A percentile compares a stretch with the other conserved stretches of the same genome.
phyloP scores from a whole-genome alignment of 2,888 invertebrate species.

The Ectemnius cavifrons region DNA sequence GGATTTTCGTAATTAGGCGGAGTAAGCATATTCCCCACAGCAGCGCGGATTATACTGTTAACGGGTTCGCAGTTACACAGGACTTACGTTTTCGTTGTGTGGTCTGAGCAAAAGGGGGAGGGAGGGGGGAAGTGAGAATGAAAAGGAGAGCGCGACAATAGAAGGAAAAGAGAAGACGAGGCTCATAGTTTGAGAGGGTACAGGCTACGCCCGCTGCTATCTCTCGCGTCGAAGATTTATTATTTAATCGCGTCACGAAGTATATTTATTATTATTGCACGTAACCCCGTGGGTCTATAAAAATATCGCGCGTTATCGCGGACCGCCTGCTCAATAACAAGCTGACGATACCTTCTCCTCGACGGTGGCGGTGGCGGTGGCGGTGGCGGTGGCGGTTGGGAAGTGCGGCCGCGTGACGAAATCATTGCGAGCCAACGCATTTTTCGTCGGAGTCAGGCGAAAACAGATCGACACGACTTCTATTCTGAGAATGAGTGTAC shows the following conservation, averaged over 20 bases:
- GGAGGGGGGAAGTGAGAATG: background rate
- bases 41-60: no score
- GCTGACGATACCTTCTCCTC: slow-evolving; percentile 55
- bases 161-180: no score
- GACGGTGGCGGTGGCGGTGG: background rate
- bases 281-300: slow-evolving; percentile 68
- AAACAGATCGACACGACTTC: slow-evolving; percentile 17
- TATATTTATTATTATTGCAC: slow-evolving; percentile 70
- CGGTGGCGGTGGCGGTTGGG: background rate
- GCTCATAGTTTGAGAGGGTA: background rate
- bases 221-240: slow-evolving; percentile 67
- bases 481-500: no score
- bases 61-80: no score
- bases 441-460: slow-evolving; percentile 27
- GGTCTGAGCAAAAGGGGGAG: background rate
- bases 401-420: slow-evolving; percentile 38
- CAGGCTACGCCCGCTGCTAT: slow-evolving; percentile 53
- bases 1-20: no score
- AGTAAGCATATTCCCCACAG: no score
- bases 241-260: slow-evolving; percentile 72
- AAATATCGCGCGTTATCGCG: slow-evolving; percentile 65
- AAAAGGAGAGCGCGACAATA: background rate
- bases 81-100: no score
- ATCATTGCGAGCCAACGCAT: slow-evolving; percentile 35
- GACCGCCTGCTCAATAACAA: slow-evolving; percentile 65